Base-by-base conservation (phyloP, 2,888 invertebrate species). In the Ormyrus rosae region DNA sequence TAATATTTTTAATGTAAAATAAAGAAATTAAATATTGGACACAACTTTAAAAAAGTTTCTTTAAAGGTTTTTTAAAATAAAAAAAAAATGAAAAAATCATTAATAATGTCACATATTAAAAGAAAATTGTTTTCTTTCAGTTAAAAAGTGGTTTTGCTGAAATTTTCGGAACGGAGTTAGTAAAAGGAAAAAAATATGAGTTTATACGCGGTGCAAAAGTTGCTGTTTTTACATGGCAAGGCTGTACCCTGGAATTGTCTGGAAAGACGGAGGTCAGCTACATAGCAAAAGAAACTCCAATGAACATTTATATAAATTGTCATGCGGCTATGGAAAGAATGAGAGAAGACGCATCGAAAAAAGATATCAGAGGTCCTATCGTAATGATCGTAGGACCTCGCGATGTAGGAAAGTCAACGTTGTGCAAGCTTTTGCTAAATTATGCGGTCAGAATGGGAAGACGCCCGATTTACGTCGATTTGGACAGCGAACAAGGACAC, bases 221-320 rank as follows among this genome's bases (percentile, higher is more conserved):
- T 8, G 99, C 99, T 0, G 95, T 99, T 19, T 99, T 96, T 88
- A 98, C 99, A 1, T 99, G 97, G 95, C 97, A 98, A 88, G 98
- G 98, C 0, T 99, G 99, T 88, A 94, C 94, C 0, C 91, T 99
- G 0, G 96, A 96, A 91, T 91, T 99, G 10, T 93, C 94, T 80
- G 99, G 99, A 1, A 95, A 95, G 89, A 96, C 97, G 1, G 98
- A 98, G 91, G 97, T 97, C 48, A 97, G 96, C 84, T 99, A 99
- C 90, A 94, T 98, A 0, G 97, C 99, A 0, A 97, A 97, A 90
- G 98, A 99, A 89, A 99, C 99, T 0, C 99, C 99, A 0, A 99
- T 98, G 98, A 94, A 95, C 85, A 95, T 98, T 84, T 99, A 99
- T 90, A 92, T 98, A 4, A 99, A 99, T 91, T 96, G 97, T 19